phyloP scores from a whole-genome alignment of 2,888 invertebrate species.

The Helicoverpa assulta region DNA sequence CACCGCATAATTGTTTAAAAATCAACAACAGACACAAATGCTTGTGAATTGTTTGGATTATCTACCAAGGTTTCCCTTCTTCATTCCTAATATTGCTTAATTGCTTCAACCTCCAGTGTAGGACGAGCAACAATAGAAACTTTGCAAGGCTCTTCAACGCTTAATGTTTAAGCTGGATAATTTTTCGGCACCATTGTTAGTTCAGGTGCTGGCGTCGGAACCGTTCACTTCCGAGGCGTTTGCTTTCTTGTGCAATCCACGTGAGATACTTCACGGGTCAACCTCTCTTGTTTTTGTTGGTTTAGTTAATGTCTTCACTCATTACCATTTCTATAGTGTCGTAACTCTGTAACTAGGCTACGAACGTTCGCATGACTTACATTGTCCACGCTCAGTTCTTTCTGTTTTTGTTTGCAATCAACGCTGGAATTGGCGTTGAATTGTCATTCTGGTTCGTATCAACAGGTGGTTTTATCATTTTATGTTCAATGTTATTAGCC shows the following conservation, averaged over 20 bases:
- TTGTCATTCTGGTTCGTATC: slow-evolving; percentile 28
- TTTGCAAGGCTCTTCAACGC: slow-evolving; percentile 71
- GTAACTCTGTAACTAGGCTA: slow-evolving; percentile 72
- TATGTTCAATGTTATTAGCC: slow-evolving; percentile 34
- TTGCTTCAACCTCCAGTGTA: slow-evolving; percentile 79
- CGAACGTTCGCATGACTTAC: slow-evolving; percentile 69
- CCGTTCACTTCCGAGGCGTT: slow-evolving; percentile 81
- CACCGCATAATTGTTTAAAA: slow-evolving; percentile 53
- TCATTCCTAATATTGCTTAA: slow-evolving; percentile 82
- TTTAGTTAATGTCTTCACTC: slow-evolving; percentile 72
- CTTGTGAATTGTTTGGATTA: slow-evolving; percentile 60
- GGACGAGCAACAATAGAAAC: slow-evolving; percentile 80
- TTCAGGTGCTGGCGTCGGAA: slow-evolving; percentile 70
- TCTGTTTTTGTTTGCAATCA: slow-evolving; percentile 47
- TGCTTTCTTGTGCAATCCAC: slow-evolving; percentile 73
- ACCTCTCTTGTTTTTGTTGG: slow-evolving; percentile 69
- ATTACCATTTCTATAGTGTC: slow-evolving; percentile 72
- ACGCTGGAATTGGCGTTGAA: slow-evolving; percentile 47
- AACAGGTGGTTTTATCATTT: slow-evolving; percentile 20
- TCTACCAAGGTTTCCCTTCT: slow-evolving; percentile 78
- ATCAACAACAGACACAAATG: slow-evolving; percentile 55
- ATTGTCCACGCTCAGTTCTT: slow-evolving; percentile 57
- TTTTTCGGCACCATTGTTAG: slow-evolving; percentile 79
- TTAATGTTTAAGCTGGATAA: slow-evolving; percentile 75
- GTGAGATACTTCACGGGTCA: slow-evolving; percentile 77